These are phyloP conservation scores for Heliconius charithonia DNA, from an alignment of 2,888 invertebrate genomes.

Conservation along the genomic window DNA sequence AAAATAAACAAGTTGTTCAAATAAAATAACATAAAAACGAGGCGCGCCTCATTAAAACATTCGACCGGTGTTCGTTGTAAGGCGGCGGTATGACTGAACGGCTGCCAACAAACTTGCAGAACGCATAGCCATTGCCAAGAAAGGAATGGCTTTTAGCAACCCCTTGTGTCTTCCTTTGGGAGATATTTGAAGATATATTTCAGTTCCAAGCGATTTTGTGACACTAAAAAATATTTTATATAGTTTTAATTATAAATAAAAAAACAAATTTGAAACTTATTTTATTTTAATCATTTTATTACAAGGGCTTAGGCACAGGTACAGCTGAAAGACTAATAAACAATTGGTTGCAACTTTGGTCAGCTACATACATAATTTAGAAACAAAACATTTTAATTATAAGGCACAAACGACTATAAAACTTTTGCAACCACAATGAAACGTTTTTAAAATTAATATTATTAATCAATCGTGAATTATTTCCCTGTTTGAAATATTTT, in stretches of 20 bases:
- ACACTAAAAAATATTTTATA: neutral
- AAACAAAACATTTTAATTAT: neutral
- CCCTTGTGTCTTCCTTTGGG: constrained; percentile 30
- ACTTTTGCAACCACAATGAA: neutral
- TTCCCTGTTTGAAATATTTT: neutral
- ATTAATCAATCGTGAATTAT: neutral
- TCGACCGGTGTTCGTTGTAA: constrained; percentile 13
- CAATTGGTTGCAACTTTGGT: neutral
- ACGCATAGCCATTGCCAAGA: constrained; percentile 34
- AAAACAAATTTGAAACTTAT: too few species aligned
- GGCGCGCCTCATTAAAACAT: constrained; percentile 22
- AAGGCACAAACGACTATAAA: neutral
- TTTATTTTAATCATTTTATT: too few species aligned
- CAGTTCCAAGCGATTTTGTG: neutral
- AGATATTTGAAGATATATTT: constrained; percentile 28
- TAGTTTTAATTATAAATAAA: too few species aligned
- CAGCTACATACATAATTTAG: neutral
- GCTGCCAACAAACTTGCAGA: constrained; percentile 38
- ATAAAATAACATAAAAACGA: constrained; percentile 18
- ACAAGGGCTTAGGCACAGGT: too few species aligned
- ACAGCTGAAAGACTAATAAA: neutral
- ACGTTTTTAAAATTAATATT: neutral
- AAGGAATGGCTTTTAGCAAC: constrained; percentile 21
- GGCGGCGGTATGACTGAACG: constrained; percentile 26
- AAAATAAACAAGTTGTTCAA: constrained; percentile 25